Percentiles rank a stretch among this genome's conserved stretches.
Evolutionary conservation across 2,888 invertebrate species (phyloP).

Genomic region (Cephalotes varians): DNA sequence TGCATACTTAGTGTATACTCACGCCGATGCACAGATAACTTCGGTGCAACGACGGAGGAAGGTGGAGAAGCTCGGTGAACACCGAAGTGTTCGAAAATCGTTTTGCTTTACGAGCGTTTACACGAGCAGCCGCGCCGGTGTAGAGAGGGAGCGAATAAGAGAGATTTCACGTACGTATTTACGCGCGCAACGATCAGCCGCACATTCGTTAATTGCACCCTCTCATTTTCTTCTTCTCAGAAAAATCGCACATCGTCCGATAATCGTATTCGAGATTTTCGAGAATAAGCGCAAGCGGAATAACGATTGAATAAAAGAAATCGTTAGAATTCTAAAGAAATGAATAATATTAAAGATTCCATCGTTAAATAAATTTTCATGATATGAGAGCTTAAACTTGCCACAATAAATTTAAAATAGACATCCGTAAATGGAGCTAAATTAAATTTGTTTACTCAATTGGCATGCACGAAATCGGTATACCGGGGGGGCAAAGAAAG

Average conservation of each 20-base stretch:
- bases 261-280: background rate
- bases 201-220: background rate
- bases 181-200: conserved; percentile 14
- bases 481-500: conserved; percentile 48
- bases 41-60: conserved; percentile 50
- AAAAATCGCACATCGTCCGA: background rate
- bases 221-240: background rate
- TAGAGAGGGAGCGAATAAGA: conserved; percentile 9
- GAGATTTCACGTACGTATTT: conserved; percentile 32
- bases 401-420: background rate
- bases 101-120: conserved; percentile 79
- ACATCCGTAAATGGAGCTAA: conserved; percentile 30
- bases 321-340: background rate
- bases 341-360: background rate
- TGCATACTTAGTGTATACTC: conserved; percentile 75
- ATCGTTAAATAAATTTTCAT: background rate
- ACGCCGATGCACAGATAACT: conserved; percentile 81
- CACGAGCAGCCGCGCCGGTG: conserved; percentile 52
- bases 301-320: background rate
- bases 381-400: background rate
- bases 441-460: conserved; percentile 54
- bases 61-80: conserved; percentile 70
- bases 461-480: conserved; percentile 47
- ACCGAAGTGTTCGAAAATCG: conserved; percentile 75
- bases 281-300: background rate